Conservation (phyloP, 2,797 vertebrate genomes). For the Pseudochromis fuscus region DNA sequence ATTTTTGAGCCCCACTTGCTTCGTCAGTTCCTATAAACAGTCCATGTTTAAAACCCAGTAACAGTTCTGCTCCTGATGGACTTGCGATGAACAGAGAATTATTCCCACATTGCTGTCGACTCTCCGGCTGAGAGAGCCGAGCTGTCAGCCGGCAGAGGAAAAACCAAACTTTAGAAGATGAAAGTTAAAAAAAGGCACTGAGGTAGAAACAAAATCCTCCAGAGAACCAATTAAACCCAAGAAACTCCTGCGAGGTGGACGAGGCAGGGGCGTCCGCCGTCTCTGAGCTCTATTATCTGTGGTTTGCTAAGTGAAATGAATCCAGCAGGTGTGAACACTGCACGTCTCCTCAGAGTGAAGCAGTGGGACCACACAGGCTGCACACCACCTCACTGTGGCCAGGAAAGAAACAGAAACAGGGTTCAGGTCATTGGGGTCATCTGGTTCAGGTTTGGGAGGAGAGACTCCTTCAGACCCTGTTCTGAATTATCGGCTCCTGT, state of each 20-base stretch:
- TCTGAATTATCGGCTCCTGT: constrained; percentile 16
- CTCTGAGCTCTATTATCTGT: no score
- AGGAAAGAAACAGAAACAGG: no score
- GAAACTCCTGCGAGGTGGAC: no score
- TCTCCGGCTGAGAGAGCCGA: neutral
- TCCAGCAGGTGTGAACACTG: constrained; percentile 9
- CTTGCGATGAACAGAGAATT: no score
- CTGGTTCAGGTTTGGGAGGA: constrained; percentile 56
- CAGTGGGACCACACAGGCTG: constrained; percentile 56
- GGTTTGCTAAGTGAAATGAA: neutral
- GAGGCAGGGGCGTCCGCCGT: constrained; percentile 12
- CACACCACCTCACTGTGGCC: no score
- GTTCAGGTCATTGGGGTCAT: no score
- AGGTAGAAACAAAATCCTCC: constrained; percentile 34
- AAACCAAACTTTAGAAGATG: constrained; percentile 33
- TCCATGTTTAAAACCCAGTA: no score
- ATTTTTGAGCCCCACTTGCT: no score
- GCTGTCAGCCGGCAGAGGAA: constrained; percentile 28
- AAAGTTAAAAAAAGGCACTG: constrained; percentile 38
- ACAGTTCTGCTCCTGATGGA: no score
- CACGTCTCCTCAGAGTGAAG: no score
- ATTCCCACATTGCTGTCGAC: no score
- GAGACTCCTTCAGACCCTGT: constrained; percentile 22
- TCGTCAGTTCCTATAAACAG: no score
- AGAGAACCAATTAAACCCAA: constrained; percentile 43